A percentile compares a stretch with the other conserved stretches of the same genome.
Conservation (phyloP, 2,113 vertebrate genomes). For the Rhodinocichla rosea region DNA sequence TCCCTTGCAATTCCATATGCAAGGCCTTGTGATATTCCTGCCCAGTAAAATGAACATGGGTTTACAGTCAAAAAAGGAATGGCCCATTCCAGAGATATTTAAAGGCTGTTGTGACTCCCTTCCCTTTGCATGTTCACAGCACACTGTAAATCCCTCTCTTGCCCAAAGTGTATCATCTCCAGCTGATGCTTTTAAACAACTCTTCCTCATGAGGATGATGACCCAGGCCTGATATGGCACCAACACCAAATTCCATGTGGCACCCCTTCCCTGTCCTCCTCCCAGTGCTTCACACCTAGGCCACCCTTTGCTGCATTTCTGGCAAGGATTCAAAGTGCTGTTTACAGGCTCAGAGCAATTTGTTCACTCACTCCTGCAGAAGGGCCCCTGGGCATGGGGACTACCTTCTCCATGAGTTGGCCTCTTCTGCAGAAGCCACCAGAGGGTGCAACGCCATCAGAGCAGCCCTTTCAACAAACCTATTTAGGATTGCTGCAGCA, state of each 20-base stretch:
- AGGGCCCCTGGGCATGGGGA: background rate
- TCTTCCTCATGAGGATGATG: background rate
- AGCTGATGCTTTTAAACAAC: background rate
- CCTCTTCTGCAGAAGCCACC: background rate
- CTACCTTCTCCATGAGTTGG: fast-evolving
- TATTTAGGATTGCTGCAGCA: background rate
- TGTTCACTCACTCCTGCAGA: background rate
- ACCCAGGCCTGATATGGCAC: background rate
- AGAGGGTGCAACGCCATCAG: background rate
- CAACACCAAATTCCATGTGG: background rate
- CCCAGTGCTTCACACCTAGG: background rate
- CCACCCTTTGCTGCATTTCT: background rate
- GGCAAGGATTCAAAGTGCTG: too few relatives aligned
- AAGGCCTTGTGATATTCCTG: background rate
- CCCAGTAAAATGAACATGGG: fast-evolving
- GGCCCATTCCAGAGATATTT: background rate
- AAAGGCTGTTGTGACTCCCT: background rate
- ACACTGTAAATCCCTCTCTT: background rate
- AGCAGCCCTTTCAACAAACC: background rate
- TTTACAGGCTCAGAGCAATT: background rate
- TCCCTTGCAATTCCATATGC: too few relatives aligned
- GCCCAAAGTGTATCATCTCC: background rate
- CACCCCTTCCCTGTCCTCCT: background rate
- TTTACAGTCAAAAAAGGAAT: background rate
- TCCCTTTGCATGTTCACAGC: background rate